A percentile compares a stretch with the other conserved stretches of the same genome.
Evolutionary conservation across 2,888 invertebrate species (phyloP).

Genomic region (Bursaphelenchus okinawaensis): DNA sequence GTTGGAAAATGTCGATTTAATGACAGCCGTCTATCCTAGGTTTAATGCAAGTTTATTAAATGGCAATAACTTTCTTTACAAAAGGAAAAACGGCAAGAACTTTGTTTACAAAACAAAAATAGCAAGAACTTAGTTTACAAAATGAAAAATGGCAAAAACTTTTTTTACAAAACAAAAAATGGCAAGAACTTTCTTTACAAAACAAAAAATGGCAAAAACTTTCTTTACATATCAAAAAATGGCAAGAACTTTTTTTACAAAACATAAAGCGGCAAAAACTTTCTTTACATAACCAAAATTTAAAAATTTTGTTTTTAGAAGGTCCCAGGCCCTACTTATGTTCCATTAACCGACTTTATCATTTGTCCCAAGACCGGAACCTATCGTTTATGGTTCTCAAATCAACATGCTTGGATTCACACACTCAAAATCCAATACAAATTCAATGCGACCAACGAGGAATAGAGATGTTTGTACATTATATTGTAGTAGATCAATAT

Average conservation of each 20-base stretch:
- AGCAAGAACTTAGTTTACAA: no score
- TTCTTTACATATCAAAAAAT: no score
- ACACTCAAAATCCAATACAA: constrained; percentile 39
- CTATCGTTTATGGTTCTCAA: constrained; percentile 50
- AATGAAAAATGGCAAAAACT: no score
- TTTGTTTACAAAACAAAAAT: no score
- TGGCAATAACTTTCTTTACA: no score
- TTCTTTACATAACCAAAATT: constrained; percentile 15
- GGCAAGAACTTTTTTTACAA: no score
- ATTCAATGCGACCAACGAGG: constrained; percentile 9
- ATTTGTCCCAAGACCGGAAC: constrained; percentile 23
- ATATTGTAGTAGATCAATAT: no score
- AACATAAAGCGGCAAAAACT: no score
- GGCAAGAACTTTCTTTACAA: no score
- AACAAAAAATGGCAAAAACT: no score
- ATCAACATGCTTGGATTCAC: constrained; percentile 55
- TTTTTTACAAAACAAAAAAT: no score
- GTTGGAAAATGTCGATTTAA: constrained; percentile 27
- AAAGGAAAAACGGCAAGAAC: no score
- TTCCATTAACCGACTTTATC: constrained; percentile 42
- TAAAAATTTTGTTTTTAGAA: constrained; percentile 38
- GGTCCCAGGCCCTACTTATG: constrained; percentile 52
- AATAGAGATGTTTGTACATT: background rate
- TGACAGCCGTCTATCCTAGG: constrained; percentile 45
- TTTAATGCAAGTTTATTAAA: constrained; percentile 39